A percentile compares a stretch with the other conserved stretches of the same genome.
Evolutionary conservation across 2,797 vertebrate genomes (phyloP).

Genomic region (Micromesistius poutassou): DNA sequence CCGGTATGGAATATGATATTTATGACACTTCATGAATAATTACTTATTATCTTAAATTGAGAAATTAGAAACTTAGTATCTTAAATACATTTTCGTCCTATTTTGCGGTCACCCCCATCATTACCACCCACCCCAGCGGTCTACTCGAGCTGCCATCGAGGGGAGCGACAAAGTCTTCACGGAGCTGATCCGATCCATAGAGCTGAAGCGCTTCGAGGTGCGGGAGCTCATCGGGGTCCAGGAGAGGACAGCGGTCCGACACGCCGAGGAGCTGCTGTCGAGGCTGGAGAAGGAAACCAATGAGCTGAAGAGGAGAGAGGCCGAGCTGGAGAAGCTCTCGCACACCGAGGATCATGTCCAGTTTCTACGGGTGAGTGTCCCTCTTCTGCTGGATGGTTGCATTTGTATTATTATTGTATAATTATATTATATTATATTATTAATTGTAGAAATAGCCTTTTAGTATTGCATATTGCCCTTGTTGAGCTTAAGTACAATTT

Average conservation of each 20-base stretch:
- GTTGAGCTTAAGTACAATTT: background rate
- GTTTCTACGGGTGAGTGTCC: conserved; percentile 67
- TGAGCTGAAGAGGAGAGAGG: conserved; percentile 68
- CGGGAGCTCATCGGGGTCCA: conserved; percentile 72
- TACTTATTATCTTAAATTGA: too few species aligned
- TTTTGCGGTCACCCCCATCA: background rate
- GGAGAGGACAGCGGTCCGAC: conserved; percentile 59
- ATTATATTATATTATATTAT: too few species aligned
- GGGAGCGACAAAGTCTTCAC: conserved; percentile 69
- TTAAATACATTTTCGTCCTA: too few species aligned
- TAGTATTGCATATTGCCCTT: background rate
- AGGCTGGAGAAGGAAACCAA: conserved; percentile 77
- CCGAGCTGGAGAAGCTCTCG: conserved; percentile 63
- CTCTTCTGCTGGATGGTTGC: background rate
- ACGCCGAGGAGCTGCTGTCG: conserved; percentile 69
- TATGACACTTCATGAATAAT: too few species aligned
- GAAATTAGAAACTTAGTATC: too few species aligned
- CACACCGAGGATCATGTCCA: conserved; percentile 66
- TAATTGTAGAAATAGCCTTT: background rate
- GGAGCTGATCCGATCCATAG: conserved; percentile 67
- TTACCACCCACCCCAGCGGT: conserved; percentile 58
- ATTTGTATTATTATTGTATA: background rate
- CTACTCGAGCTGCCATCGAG: conserved; percentile 58
- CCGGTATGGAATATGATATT: too few species aligned
- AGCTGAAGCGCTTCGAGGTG: conserved; percentile 72